A percentile compares a stretch with the other conserved stretches of the same genome.
These are phyloP conservation scores for Coecobrya sp. DNA, from an alignment of 2,888 invertebrate species.

Conservation along the genomic window DNA sequence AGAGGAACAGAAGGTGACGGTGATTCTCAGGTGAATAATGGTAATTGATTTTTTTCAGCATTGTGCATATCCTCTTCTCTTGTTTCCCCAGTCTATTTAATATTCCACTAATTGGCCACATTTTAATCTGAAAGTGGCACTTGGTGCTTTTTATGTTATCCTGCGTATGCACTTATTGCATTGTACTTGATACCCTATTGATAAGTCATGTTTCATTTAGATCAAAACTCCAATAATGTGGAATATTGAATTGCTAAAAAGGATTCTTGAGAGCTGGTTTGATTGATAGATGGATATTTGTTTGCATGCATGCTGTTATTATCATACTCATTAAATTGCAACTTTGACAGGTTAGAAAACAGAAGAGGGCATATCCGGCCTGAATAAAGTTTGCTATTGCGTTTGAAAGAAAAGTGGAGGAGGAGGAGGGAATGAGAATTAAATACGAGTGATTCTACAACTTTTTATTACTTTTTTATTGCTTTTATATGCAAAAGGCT, in stretches of 20 bases:
- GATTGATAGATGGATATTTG: constrained; percentile 58
- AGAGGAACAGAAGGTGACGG: neutral
- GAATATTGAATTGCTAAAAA: too few relatives aligned
- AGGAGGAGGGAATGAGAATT: constrained; percentile 23
- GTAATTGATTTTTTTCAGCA: constrained; percentile 51
- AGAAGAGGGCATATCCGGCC: constrained; percentile 56
- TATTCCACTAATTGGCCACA: constrained; percentile 42
- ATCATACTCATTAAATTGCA: constrained; percentile 36
- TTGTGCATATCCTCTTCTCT: constrained; percentile 15
- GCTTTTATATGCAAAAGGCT: constrained; percentile 61
- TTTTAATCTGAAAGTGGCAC: constrained; percentile 50
- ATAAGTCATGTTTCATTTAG: constrained; percentile 49
- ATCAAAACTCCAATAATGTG: neutral
- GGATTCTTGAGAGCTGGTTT: neutral
- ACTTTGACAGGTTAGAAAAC: constrained; percentile 41
- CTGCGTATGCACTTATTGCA: neutral
- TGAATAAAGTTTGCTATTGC: neutral
- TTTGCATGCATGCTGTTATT: constrained; percentile 30
- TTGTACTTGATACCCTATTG: constrained; percentile 47
- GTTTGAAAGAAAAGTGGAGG: neutral
- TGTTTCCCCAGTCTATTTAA: neutral
- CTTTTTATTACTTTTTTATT: constrained; percentile 62
- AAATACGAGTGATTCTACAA: neutral
- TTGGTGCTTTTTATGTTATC: constrained; percentile 5
- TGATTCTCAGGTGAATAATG: constrained; percentile 9